Base-by-base conservation (phyloP, 92 coral and sea anemone genomes). In the Epizoanthus rinbou region DNA sequence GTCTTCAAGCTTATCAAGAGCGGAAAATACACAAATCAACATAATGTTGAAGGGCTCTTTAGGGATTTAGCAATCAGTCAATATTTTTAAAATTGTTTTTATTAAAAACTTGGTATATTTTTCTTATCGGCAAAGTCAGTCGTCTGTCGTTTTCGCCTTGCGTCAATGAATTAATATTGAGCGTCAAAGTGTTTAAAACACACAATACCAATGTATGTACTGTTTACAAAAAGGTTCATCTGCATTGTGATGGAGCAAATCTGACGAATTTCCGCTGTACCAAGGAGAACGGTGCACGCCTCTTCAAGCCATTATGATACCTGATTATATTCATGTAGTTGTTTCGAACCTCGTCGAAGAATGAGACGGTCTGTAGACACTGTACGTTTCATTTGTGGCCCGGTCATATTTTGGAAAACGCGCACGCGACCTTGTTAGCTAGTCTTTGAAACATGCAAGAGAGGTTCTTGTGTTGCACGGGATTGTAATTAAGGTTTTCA, bases 101-200 rank as follows among this genome's bases (percentile, higher is more conserved):
- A 47, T 41, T 78, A 28, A 41, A 78, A 22, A 17, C 71, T 57
- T 1, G 39, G 35, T 35, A 8, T 41, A 21, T 76, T 58, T 60
- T 41, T 62, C 19, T 60, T 78, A 8, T 8, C 25, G 31, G n/a
- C 19, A 16, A 18, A 41, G 75, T 53, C 43, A 6, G 7, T 22
- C n/a, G 0, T 28, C 21, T 71, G 14, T 16, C 2, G 1, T 31
- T 18, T 70, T 18, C n/a, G 65, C 39, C 58, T 13, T 78, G 57
- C 69, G 24, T 41, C n/a, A 60, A 76, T 59, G 67, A 59, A 35
- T 18, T 59, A 35, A 76, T 37, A n/a, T 47, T 59, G 82, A 47
- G 69, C 82, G 82, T 78, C 82, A 78, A 16, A 60, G 50, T 78
- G 71, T 62, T 35, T 59, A 59, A 31, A 76, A 59, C 56, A 59